Conservation (phyloP, 1,140 invertebrate genomes). For the Drosophila leontia region DNA sequence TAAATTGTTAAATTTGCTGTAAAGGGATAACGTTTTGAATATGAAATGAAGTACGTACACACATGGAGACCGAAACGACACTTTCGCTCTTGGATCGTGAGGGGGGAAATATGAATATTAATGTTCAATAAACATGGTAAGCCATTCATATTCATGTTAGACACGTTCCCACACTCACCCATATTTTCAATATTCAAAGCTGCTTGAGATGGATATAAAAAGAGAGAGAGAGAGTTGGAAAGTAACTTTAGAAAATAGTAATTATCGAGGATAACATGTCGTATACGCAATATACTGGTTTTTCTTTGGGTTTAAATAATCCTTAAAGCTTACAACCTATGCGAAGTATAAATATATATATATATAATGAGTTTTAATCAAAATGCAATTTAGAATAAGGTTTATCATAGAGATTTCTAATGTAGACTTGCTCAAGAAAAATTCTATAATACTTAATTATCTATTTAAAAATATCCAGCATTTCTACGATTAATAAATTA, state of each 20-base stretch:
- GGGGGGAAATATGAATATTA: slow-evolving; percentile 59
- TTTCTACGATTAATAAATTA: background rate
- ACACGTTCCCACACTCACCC: slow-evolving; percentile 14
- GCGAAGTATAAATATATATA: background rate
- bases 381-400: background rate
- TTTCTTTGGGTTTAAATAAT: background rate
- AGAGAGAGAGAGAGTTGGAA: slow-evolving; percentile 5
- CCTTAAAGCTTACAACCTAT: background rate
- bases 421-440: background rate
- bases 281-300: slow-evolving; percentile 44
- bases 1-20: slow-evolving; percentile 38
- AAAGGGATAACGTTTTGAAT: slow-evolving; percentile 24
- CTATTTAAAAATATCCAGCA: background rate
- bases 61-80: slow-evolving; percentile 1
- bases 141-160: slow-evolving; percentile 36
- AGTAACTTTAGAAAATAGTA: slow-evolving; percentile 6
- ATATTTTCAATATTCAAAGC: slow-evolving; percentile 15
- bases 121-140: slow-evolving; percentile 55
- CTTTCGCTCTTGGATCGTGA: slow-evolving; percentile 1
- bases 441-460: background rate
- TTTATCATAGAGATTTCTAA: background rate
- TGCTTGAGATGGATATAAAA: slow-evolving; percentile 9
- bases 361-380: background rate
- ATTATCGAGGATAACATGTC: slow-evolving; percentile 36
- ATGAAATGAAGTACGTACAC: slow-evolving; percentile 20